phyloP scores from a whole-genome alignment of 1,140 invertebrate genomes.

The Bemisia tabaci region DNA sequence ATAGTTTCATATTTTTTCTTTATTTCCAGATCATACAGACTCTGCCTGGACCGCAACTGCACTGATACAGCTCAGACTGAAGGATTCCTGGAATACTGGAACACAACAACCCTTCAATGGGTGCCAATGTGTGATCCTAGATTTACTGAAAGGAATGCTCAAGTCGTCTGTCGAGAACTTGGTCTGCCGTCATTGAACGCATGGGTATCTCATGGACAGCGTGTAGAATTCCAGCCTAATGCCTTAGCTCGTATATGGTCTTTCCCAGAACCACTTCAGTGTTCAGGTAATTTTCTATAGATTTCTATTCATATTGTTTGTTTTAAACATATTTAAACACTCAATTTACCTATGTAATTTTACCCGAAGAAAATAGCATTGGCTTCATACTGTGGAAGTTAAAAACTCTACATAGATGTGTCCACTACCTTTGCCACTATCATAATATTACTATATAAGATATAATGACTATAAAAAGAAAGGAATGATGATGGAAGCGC shows the following conservation, averaged over 20 bases:
- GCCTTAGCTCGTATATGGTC: conserved; percentile 71
- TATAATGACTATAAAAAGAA: too few relatives aligned
- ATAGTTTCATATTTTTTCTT: not conserved
- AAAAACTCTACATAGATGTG: too few relatives aligned
- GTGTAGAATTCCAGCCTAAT: conserved; percentile 74
- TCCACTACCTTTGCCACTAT: too few relatives aligned
- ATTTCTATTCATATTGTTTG: not conserved
- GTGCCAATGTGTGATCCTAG: conserved; percentile 89
- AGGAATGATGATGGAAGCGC: too few relatives aligned
- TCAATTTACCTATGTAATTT: not conserved
- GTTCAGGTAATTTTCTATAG: conserved; percentile 34
- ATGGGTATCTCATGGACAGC: conserved; percentile 60
- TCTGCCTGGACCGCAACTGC: conserved; percentile 62
- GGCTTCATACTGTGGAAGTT: too few relatives aligned
- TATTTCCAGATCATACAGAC: conserved; percentile 41
- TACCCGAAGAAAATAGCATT: not conserved
- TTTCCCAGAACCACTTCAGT: conserved; percentile 85
- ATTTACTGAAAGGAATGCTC: conserved; percentile 87
- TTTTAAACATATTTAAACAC: not conserved
- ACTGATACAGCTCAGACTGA: conserved; percentile 34
- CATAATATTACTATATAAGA: too few relatives aligned
- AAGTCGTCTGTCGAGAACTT: conserved; percentile 90
- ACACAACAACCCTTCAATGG: conserved; percentile 88
- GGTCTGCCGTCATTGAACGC: conserved; percentile 80
- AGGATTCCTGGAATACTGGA: conserved; percentile 91